These are phyloP conservation scores for Apis florea DNA, from an alignment of 1,140 invertebrate genomes.

Conservation along the genomic window DNA sequence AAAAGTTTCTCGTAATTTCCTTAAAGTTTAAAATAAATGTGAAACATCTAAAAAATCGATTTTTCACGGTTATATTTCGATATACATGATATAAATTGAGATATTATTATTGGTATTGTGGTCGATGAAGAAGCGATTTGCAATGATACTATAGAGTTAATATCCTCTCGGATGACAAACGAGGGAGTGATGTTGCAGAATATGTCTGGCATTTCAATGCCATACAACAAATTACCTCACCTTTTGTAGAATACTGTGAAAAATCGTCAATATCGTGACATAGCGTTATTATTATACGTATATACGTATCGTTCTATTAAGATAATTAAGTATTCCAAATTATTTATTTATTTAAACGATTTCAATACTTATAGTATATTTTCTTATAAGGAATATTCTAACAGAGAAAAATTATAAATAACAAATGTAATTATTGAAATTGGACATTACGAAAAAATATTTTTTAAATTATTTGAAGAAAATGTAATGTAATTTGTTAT, in stretches of 20 bases:
- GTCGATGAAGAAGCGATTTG: slow-evolving; percentile 65
- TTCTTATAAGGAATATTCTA: background rate
- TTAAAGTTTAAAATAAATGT: background rate
- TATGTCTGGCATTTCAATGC: slow-evolving; percentile 59
- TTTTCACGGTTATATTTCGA: slow-evolving; percentile 29
- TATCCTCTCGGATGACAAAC: slow-evolving; percentile 72
- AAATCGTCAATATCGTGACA: slow-evolving; percentile 65
- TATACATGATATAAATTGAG: slow-evolving; percentile 34
- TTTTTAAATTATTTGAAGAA: background rate
- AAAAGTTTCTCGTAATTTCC: background rate
- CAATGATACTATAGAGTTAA: slow-evolving; percentile 71
- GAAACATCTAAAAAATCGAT: slow-evolving; percentile 38
- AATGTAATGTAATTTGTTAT: too few relatives aligned
- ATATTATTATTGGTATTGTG: slow-evolving; percentile 38
- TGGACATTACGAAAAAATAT: background rate
- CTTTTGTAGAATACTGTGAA: slow-evolving; percentile 54
- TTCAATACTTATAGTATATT: background rate
- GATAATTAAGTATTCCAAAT: slow-evolving; percentile 22
- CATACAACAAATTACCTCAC: slow-evolving; percentile 66
- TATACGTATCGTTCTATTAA: background rate
- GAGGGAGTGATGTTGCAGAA: slow-evolving; percentile 62
- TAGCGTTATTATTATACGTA: slow-evolving; percentile 52
- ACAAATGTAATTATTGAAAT: background rate
- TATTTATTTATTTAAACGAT: background rate
- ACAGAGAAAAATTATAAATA: background rate